Base-by-base conservation (phyloP, 2,113 vertebrate genomes). In the Periophthalmus modestus region DNA sequence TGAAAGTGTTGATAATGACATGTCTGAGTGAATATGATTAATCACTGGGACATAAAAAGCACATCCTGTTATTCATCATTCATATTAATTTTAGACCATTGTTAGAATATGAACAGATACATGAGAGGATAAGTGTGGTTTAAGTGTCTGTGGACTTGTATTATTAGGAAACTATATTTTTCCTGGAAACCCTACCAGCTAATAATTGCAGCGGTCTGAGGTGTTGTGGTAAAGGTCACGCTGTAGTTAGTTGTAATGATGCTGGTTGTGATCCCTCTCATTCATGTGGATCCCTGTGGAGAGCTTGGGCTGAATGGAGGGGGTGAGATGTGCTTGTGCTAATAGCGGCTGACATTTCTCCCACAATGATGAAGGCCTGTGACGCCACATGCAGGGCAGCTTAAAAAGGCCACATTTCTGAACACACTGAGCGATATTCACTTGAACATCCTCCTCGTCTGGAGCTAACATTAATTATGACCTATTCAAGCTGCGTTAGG, bases 401-500 rank as follows among this genome's bases (percentile, higher is more conserved):
- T 18, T 3, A 36, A 73, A 68, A 67, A 77, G 69, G 43, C 78
- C 71, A 73, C 52, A 72, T 58, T 54, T 61, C 81, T 66, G 75
- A 80, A 62, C 5, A 4, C 75, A 78, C 85, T 87, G 88, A 81
- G 58, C 47, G 74, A 52, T 74, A 75, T 85, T 87, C 78, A 50
- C 50, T 75, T 33, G 21, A 82, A 81, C 77, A 82, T 61, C 65
- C 24, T n/a, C 65, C 70, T 67, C 61, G 65, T 11, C 46, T 72
- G 58, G 72, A 71, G 75, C 55, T 62, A n/a, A 66, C 68, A 72
- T 58, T 24, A 68, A 54, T 76, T 73, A 69, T 87, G 88, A 91
- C 90, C 91, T 91, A 89, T 84, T 90, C 90, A 70, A 89, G 84
- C 87, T 84, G 82, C 71, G 78, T 90, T 91, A 90, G 75, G 75